phyloP scores from a whole-genome alignment of 1,140 invertebrate species.

The Matsumurasca onukii region DNA sequence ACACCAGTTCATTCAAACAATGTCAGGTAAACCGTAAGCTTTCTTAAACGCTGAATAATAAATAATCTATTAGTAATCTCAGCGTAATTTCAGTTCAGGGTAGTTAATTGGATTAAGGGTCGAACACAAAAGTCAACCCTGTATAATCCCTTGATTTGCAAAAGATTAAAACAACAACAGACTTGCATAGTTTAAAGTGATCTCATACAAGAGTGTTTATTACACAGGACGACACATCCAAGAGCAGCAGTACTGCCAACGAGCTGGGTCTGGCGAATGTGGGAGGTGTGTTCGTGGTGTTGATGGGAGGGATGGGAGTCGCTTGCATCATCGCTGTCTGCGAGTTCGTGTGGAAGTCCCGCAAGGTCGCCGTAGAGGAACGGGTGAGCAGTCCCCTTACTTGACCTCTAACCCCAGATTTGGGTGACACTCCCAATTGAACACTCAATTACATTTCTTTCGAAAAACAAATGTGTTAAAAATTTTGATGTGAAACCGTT shows the following conservation, averaged over 20 bases:
- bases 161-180: too few relatives aligned
- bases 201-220: too few relatives aligned
- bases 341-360: constrained; percentile 92
- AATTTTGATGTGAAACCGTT: not conserved
- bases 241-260: constrained; percentile 79
- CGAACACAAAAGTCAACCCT: too few relatives aligned
- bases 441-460: not conserved
- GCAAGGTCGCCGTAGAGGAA: constrained; percentile 88
- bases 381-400: constrained; percentile 57
- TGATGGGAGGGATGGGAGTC: constrained; percentile 87
- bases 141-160: too few relatives aligned
- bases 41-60: too few relatives aligned
- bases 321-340: constrained; percentile 86
- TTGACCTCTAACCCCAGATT: constrained; percentile 42
- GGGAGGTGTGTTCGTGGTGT: constrained; percentile 92
- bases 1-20: too few relatives aligned
- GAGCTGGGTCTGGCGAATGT: constrained; percentile 89
- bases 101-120: too few relatives aligned
- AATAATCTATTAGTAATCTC: too few relatives aligned
- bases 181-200: too few relatives aligned
- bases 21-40: too few relatives aligned
- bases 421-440: constrained; percentile 40
- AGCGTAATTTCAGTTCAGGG: too few relatives aligned
- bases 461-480: not conserved
- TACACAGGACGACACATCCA: constrained; percentile 76